Base-by-base conservation (phyloP, 2,113 vertebrate species). In the Proterorhinus semilunaris region DNA sequence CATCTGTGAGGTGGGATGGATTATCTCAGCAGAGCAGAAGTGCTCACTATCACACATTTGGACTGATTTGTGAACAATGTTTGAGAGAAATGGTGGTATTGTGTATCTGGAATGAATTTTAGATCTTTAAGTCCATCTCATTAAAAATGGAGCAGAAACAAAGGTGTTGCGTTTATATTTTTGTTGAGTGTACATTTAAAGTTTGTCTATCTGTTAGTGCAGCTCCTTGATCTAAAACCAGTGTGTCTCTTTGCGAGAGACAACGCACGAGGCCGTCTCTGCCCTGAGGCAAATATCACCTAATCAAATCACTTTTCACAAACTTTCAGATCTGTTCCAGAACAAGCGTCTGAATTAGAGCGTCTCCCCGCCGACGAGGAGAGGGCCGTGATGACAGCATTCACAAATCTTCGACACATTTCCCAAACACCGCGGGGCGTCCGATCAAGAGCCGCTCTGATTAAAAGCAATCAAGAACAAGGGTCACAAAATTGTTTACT, bases 401-500 rank as follows among this genome's bases (percentile, higher is more conserved):
- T 61, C 58, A 44, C 36, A 8, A 21, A 21, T 10, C 53, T 16
- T 10, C 9, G 8, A 10, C 53, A 21, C 53, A 17, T 54, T 54
- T 54, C 6, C 16, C 16, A 54, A 6, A 0, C 58, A 15, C 58
- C 5, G 58, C 58, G 1, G 58, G 42, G 58, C 13, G 13, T 61
- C 42, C 42, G 7, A 16, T 61, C 42, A n/a, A 44, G 42, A 44
- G 58, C 42, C 6, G 42, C 58, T 61, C 58, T 61, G 58, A 61
- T 61, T 44, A 61, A 43, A 61, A 44, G 13, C 13, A 61, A 61
- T 61, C 58, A 36, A 61, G 13, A n/a, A 45, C 58, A n/a, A 61
- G 57, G 27, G 13, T 61, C 58, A 59, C 27, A n/a, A 13, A 59
- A 43, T 1, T 51, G 15, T 13, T 15, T 10, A 44, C 36, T 42